phyloP scores from a whole-genome alignment of 2,888 invertebrate species.

The Pterostichus madidus region DNA sequence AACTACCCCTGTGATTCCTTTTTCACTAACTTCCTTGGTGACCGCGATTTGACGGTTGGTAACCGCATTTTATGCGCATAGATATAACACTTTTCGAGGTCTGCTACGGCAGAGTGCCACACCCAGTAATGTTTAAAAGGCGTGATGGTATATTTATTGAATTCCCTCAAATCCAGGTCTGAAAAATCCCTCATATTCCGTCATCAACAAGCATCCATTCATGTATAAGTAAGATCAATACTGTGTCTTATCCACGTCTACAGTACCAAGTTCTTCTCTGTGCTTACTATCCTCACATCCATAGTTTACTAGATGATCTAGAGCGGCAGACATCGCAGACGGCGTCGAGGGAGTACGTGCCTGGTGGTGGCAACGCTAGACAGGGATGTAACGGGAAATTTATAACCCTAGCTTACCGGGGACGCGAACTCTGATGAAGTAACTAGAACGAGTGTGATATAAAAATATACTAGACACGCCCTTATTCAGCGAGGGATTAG shows the following conservation, averaged over 20 bases:
- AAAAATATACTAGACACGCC: conserved; percentile 25
- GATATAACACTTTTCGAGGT: no score
- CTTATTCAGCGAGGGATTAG: neutral
- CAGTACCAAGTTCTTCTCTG: neutral
- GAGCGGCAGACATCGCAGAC: conserved; percentile 10
- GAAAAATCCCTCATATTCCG: neutral
- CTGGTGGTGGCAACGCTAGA: conserved; percentile 3
- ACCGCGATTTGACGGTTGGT: no score
- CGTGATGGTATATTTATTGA: no score
- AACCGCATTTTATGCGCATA: no score
- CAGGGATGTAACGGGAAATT: conserved; percentile 54
- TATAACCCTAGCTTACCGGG: conserved; percentile 40
- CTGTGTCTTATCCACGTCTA: neutral
- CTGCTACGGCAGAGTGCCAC: no score
- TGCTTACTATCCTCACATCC: conserved; percentile 3
- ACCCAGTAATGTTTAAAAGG: no score
- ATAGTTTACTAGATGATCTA: conserved; percentile 59
- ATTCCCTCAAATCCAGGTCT: neutral
- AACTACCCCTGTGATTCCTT: no score
- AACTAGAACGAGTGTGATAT: conserved; percentile 7
- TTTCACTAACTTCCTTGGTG: no score
- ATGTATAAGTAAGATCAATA: conserved; percentile 30
- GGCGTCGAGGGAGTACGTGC: conserved; percentile 39
- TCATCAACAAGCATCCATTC: conserved; percentile 21
- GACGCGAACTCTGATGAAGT: conserved; percentile 36